These are phyloP conservation scores for Melanotaenia pygmaea DNA, from an alignment of 2,797 vertebrate species.

Conservation along the genomic window DNA sequence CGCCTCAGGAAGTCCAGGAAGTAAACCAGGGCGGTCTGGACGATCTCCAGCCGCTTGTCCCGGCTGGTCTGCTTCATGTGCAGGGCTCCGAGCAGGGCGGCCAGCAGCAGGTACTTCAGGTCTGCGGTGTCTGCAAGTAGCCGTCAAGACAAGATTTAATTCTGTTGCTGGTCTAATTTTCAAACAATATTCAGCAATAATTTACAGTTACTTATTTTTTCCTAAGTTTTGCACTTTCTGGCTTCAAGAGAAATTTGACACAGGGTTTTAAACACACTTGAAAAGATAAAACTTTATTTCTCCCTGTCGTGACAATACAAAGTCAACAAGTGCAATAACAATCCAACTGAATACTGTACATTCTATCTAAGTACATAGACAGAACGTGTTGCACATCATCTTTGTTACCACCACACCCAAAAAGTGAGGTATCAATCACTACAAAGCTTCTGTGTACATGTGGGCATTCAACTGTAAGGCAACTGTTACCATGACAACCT, in stretches of 20 bases:
- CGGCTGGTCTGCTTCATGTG: too few species aligned
- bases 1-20: too few species aligned
- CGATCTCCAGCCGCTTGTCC: too few species aligned
- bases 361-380: conserved; percentile 81
- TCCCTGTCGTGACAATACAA: conserved; percentile 84
- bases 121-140: too few species aligned
- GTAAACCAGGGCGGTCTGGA: too few species aligned
- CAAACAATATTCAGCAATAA: not conserved
- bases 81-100: too few species aligned
- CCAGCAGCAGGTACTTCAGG: too few species aligned
- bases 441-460: conserved; percentile 80
- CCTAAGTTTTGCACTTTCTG: not conserved
- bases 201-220: not conserved
- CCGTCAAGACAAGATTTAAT: too few species aligned
- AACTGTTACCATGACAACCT: conserved; percentile 82
- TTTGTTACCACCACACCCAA: conserved; percentile 75
- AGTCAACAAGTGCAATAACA: conserved; percentile 86
- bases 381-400: conserved; percentile 71
- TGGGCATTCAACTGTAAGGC: conserved; percentile 83
- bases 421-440: conserved; percentile 79
- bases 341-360: conserved; percentile 77
- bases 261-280: conserved; percentile 80
- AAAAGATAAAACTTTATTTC: conserved; percentile 87
- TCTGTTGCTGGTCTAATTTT: not conserved
- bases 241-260: conserved; percentile 53